A percentile compares a stretch with the other conserved stretches of the same genome.
phyloP scores from a whole-genome alignment of 2,797 vertebrate species.

The Aythya fuligula region DNA sequence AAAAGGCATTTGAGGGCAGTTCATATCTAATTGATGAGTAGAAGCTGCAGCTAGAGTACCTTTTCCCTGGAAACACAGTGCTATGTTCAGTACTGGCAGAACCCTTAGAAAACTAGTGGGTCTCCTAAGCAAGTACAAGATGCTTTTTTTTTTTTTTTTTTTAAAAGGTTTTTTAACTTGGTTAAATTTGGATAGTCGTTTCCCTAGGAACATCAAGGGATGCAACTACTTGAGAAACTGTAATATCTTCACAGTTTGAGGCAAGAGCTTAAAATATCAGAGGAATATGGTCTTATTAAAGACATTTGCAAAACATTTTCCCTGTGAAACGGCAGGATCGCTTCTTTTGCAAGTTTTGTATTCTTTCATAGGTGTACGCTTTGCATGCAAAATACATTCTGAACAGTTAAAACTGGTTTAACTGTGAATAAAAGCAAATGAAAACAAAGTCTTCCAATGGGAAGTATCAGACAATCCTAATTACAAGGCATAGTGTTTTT shows the following conservation, averaged over 20 bases:
- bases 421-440: slow-evolving; percentile 13
- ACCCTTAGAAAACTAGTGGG: neutral
- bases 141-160: neutral
- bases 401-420: slow-evolving; percentile 17
- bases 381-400: slow-evolving; percentile 14
- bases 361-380: neutral
- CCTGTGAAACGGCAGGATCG: neutral
- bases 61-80: neutral
- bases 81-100: neutral
- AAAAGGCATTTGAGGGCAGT: neutral
- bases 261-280: slow-evolving; percentile 45
- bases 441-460: neutral
- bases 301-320: neutral
- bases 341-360: neutral
- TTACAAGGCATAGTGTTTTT: neutral
- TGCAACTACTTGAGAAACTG: neutral
- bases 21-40: neutral
- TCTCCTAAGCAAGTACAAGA: neutral
- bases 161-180: neutral
- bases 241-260: neutral
- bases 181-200: slow-evolving; percentile 43
- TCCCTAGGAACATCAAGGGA: slow-evolving; percentile 30
- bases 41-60: neutral
- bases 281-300: neutral
- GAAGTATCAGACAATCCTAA: slow-evolving; percentile 16